Base-by-base conservation (phyloP, 2,113 vertebrate species). In the Actenoides hombroni region DNA sequence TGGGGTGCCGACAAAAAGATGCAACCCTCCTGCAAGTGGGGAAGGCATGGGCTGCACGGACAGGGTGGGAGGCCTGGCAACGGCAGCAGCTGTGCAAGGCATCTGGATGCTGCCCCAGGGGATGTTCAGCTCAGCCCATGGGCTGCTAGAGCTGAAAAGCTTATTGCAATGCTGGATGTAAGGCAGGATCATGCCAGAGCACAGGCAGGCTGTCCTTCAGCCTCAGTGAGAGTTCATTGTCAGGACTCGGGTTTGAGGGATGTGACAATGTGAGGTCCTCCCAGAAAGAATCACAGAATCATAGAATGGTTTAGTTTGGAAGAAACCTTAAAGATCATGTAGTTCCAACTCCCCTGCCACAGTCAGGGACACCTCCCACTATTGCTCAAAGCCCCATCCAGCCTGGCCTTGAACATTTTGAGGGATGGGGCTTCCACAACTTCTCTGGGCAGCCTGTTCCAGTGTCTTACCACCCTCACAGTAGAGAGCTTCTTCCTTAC, bases 11-110 rank as follows among this genome's bases (percentile, higher is more conserved):
- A 31, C 46, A 54, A 39, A 53, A 73, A 73, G 54, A 25, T 3
- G 19, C 4, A 59, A 3, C 8, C 3, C n/a, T 71, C 31, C 51
- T 40, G 51, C 0, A 0, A 25, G 19, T 6, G 29, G 26, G 46
- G 6, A 54, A 2, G 5, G 16, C 3, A 4, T 31, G 67, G 51
- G 61, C 46, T 87, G 42, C 21, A n/a, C 18, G 1, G 2, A n/a
- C 14, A 35, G 2, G 9, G 33, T 0, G 0, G 14, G 65, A 0
- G 1, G 4, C 29, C 84, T 81, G 40, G 10, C 0, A 0, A n/a
- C 15, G 28, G 9, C 37, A 87, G 78, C n/a, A 74, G 51, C 37
- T 68, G 65, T 70, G 37, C 31, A 40, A 37, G 25, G 19, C 4
- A 8, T 6, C 46, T 39, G 16, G 28, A 13, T 46, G 31, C 37